These are phyloP conservation scores for Agonopterix heracliana DNA, from an alignment of 2,888 invertebrate species.

Conservation along the genomic window DNA sequence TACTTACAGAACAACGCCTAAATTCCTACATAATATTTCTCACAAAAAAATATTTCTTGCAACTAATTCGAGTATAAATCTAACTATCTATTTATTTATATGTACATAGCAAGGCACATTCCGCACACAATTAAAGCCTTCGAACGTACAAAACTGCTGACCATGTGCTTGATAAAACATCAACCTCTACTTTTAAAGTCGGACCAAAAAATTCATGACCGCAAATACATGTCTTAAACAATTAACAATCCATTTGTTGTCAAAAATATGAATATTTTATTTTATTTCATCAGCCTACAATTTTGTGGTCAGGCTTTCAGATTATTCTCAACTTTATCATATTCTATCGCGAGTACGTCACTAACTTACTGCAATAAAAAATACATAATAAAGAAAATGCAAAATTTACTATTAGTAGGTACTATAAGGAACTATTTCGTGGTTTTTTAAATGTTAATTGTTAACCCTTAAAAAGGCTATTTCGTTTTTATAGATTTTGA, in stretches of 20 bases:
- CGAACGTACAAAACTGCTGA: conserved; percentile 55
- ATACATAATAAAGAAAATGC: conserved; percentile 68
- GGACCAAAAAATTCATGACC: conserved; percentile 31
- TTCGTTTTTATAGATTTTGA: conserved; percentile 53
- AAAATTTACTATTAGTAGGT: conserved; percentile 74
- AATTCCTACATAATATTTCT: conserved; percentile 64
- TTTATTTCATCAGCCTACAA: conserved; percentile 1
- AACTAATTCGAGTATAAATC: conserved; percentile 75
- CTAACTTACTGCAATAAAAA: conserved; percentile 67
- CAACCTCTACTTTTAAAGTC: conserved; percentile 45
- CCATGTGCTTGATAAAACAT: conserved; percentile 69
- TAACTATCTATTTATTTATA: conserved; percentile 57
- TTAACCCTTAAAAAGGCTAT: conserved; percentile 36
- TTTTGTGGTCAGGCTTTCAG: conserved; percentile 29
- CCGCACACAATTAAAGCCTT: conserved; percentile 73
- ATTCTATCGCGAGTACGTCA: conserved; percentile 53
- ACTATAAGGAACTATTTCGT: conserved; percentile 75
- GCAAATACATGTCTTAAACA: neutral
- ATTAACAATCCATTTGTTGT: neutral
- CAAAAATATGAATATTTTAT: neutral
- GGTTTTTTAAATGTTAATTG: conserved; percentile 50
- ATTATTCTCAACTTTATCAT: conserved; percentile 24
- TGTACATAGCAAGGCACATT: conserved; percentile 76
- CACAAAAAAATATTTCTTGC: conserved; percentile 73
- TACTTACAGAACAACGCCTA: conserved; percentile 63